Base-by-base conservation (phyloP, 2,888 invertebrate species). In the Cephalotes varians region DNA sequence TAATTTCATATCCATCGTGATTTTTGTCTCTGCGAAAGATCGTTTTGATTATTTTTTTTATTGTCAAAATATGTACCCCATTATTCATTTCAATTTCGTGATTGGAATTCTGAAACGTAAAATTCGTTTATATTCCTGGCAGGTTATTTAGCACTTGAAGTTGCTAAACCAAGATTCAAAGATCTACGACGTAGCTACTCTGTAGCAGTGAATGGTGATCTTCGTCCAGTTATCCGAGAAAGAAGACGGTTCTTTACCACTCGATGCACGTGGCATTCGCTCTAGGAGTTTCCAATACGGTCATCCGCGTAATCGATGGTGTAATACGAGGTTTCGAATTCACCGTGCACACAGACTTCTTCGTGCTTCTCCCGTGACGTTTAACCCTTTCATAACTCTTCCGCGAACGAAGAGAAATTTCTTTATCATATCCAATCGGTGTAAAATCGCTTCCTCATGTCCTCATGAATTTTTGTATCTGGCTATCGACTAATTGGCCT, bases 241-340 rank as follows among this genome's bases (percentile, higher is more conserved):
- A 44, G 58, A 69, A 69, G 31, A 73, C 28, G n/a, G 56, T 44
- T 47, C 47, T 56, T 40, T 25, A 25, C 10, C 54, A 40, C 40
- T 47, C 28, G 58, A 47, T 71, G 25, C 54, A 56, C 54, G 31
- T 12, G 60, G 71, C 37, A 47, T 71, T 79, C 56, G 79, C 69
- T 79, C 44, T 71, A 65, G 44, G 62, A 54, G 58, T 79, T 79
- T 79, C 79, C 71, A 79, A 79, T 79, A 71, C 71, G 56, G 37
- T 40, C 34, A 54, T 79, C 44, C 25, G 56, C 79, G 28, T 58
- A 79, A 79, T 58, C 71, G 79, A 56, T 71, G 69, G 79, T 34
- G 65, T 77, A 77, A 77, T 67, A 51, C 15, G 37, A 77, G 67
- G 25, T 47, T 40, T 71, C 40, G 79, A 79, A 69, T 21, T 58